These are phyloP conservation scores for Sebastes kiyomatsui DNA, from an alignment of 2,797 vertebrate genomes.

Conservation along the genomic window DNA sequence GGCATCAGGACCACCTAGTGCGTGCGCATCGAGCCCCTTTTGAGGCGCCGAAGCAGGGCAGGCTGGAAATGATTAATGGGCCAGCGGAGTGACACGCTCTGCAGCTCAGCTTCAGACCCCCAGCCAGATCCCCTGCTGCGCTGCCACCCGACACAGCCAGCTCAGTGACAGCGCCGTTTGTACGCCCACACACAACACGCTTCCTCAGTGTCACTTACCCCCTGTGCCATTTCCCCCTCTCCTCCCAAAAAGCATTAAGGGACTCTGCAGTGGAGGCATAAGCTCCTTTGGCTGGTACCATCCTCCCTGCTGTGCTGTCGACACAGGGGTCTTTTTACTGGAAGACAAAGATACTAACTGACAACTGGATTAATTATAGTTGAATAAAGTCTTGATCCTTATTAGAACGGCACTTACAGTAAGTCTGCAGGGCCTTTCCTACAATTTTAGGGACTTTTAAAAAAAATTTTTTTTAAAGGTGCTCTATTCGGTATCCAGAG, in stretches of 20 bases:
- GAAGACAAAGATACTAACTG: conserved; percentile 50
- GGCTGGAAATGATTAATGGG: conserved; percentile 81
- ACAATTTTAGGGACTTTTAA: background rate
- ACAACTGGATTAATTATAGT: conserved; percentile 47
- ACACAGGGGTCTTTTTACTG: conserved; percentile 53
- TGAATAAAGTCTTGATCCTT: conserved; percentile 37
- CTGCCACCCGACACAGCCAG: conserved; percentile 70
- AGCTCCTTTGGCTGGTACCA: conserved; percentile 60
- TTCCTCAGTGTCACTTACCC: conserved; percentile 63
- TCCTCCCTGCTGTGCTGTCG: conserved; percentile 63
- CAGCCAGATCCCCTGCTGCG: conserved; percentile 73
- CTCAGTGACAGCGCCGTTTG: conserved; percentile 59
- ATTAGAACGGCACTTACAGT: conserved; percentile 5
- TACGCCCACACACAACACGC: conserved; percentile 59
- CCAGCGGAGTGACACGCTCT: conserved; percentile 74
- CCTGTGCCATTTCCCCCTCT: conserved; percentile 18
- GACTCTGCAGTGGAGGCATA: conserved; percentile 46
- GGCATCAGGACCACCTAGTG: conserved; percentile 81
- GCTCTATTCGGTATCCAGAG: no score
- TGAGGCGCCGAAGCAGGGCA: conserved; percentile 63
- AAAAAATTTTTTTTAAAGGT: no score
- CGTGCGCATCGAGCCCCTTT: conserved; percentile 54
- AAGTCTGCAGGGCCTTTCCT: background rate
- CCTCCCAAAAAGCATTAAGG: conserved; percentile 47
- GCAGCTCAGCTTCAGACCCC: conserved; percentile 67